A percentile compares a stretch with the other conserved stretches of the same genome.
These are phyloP conservation scores for Ictalurus punctatus DNA, from an alignment of 2,113 vertebrate genomes.

Conservation along the genomic window DNA sequence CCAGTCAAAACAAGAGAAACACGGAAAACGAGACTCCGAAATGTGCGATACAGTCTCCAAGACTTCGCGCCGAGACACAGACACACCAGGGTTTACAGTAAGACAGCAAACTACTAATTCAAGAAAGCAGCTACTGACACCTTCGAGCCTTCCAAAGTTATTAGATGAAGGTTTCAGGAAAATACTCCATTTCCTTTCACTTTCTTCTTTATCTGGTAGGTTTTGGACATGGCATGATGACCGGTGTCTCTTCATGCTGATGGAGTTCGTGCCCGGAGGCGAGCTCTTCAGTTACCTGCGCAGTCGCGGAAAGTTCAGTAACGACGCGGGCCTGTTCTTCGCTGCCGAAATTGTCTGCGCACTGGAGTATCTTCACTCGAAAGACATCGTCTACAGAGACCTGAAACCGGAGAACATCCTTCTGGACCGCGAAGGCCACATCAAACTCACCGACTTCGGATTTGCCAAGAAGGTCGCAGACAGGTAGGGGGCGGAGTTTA, in stretches of 20 bases:
- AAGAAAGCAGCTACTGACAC: too few relatives aligned
- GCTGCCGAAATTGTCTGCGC: slow-evolving; percentile 76
- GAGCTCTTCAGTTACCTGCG: slow-evolving; percentile 81
- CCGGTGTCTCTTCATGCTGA: slow-evolving; percentile 79
- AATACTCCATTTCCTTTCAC: neutral
- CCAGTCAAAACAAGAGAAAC: too few relatives aligned
- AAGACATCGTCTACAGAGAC: slow-evolving; percentile 80
- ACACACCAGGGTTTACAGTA: neutral
- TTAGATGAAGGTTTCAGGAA: neutral
- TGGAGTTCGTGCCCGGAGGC: slow-evolving; percentile 80
- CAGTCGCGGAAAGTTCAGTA: slow-evolving; percentile 75
- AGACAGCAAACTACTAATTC: too few relatives aligned
- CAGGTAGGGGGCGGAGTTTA: slow-evolving; percentile 29
- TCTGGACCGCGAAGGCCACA: slow-evolving; percentile 78
- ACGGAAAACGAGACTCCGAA: neutral
- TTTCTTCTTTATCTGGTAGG: slow-evolving; percentile 58
- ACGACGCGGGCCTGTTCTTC: slow-evolving; percentile 75
- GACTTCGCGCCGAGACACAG: neutral
- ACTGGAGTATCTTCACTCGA: slow-evolving; percentile 78
- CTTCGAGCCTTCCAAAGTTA: too few relatives aligned
- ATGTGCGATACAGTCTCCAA: neutral
- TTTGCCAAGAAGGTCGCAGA: slow-evolving; percentile 60
- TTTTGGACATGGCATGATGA: slow-evolving; percentile 80
- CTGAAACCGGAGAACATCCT: slow-evolving; percentile 83
- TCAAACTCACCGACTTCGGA: slow-evolving; percentile 82